Evolutionary conservation across 1,140 invertebrate genomes (phyloP), one percentile per base, ranked within the genome.

Genomic region (Anadara kagoshimensis): DNA sequence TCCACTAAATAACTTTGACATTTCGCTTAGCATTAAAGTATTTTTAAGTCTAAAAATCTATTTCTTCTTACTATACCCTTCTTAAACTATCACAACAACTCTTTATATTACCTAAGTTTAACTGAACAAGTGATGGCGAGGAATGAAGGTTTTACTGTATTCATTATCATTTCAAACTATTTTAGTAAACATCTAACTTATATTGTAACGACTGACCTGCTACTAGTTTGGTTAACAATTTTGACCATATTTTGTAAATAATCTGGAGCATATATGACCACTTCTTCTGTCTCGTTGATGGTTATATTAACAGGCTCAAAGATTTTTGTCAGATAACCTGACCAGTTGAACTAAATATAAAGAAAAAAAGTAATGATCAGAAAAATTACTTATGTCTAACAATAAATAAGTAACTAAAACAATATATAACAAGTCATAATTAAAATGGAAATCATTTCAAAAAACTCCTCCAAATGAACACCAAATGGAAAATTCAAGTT

Each of bases 221-320:
- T 80, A 11, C 78, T 73, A 11, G 79, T 77, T 43, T 59, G 53
- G 16, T 76, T 62, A n/a, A 81, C 62, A 11, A 85, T 72, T 24
- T 77, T 75, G 0, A 78, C 77, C 76, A 85, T 93, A 81, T 94
- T 91, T 29, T 92, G 89, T 14, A 96, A 92, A 88, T 96, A 97
- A 0, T 92, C 91, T 86, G 95, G 92, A 0, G 94, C 94, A 83
- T 96, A 96, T 26, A 92, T 92, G 1, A 97, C 95, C 8, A 97
- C 90, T 0, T 92, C 92, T 79, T 96, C 95, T 7, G 93, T 86
- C 0, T 92, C 90, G 0, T 91, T 91, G 11, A 96, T 91, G 1
- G 92, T 90, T 0, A 91, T 90, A 1, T 91, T 64, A 22, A 64
- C 62, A 10, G 49, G 47, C 36, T 29, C 90, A 16, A 98, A 90